phyloP scores from a whole-genome alignment of 2,888 invertebrate species.

The Apantesis nais region DNA sequence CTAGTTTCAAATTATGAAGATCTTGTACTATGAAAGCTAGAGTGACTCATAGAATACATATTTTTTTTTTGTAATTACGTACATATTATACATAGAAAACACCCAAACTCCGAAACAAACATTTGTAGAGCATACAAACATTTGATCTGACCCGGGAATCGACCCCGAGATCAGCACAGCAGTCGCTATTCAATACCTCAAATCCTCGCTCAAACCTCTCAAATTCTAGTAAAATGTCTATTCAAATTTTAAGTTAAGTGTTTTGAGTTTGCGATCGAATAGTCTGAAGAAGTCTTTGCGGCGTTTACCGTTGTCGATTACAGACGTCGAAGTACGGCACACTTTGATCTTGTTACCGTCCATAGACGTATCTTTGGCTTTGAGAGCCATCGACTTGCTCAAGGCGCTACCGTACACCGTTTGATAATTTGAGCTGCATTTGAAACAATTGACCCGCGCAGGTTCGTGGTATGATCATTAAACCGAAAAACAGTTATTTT shows the following conservation, averaged over 20 bases:
- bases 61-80: too few relatives aligned
- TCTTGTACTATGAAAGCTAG: too few relatives aligned
- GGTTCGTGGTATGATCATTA: slow-evolving; percentile 6
- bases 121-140: too few relatives aligned
- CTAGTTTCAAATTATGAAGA: too few relatives aligned
- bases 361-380: slow-evolving; percentile 55
- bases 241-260: not conserved
- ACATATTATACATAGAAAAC: too few relatives aligned
- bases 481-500: not conserved
- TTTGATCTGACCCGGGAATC: too few relatives aligned
- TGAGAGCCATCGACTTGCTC: slow-evolving; percentile 60
- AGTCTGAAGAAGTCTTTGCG: slow-evolving; percentile 11
- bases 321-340: slow-evolving; percentile 51
- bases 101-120: too few relatives aligned
- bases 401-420: slow-evolving; percentile 50
- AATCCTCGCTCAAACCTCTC: too few relatives aligned
- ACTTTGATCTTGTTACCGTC: slow-evolving; percentile 70
- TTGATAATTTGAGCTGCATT: slow-evolving; percentile 54
- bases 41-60: too few relatives aligned
- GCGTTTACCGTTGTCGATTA: slow-evolving; percentile 60
- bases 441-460: slow-evolving; percentile 39
- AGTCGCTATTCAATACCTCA: too few relatives aligned
- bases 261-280: not conserved
- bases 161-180: too few relatives aligned
- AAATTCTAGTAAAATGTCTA: not conserved